Conservation (phyloP, 2,797 vertebrate species). For the Mormyrus proboscirostris region DNA sequence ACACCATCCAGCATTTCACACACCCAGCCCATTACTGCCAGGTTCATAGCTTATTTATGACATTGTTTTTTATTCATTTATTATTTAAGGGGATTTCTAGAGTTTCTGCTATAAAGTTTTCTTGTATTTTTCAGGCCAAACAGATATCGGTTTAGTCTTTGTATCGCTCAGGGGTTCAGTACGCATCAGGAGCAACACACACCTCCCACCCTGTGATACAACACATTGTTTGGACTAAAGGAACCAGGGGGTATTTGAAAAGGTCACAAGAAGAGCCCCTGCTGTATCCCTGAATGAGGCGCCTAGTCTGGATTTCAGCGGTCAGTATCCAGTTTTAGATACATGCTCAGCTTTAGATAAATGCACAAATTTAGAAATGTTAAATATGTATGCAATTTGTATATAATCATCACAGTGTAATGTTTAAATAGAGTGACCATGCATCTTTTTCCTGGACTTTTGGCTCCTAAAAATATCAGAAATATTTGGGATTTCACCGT, state of each 20-base stretch:
- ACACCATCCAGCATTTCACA: neutral
- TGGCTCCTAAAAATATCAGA: neutral
- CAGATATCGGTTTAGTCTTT: neutral
- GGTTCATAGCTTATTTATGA: neutral
- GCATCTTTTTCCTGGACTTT: neutral
- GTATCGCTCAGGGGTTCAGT: neutral
- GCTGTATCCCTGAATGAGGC: neutral
- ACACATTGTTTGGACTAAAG: neutral
- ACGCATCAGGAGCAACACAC: neutral
- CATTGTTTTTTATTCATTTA: neutral
- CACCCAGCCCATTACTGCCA: neutral
- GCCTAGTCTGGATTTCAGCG: neutral
- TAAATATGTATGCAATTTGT: neutral
- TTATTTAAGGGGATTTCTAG: conserved; percentile 5
- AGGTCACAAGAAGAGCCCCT: neutral
- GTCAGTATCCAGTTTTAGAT: neutral
- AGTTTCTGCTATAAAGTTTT: neutral
- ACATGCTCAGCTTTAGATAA: neutral
- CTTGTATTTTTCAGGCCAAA: neutral
- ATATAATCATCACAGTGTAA: neutral
- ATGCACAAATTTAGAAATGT: neutral
- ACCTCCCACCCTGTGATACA: neutral
- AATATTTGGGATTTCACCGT: neutral
- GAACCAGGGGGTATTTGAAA: neutral
- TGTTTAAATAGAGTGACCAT: neutral